phyloP scores from a whole-genome alignment of 1,140 invertebrate species.

The Sycophila sp. region DNA sequence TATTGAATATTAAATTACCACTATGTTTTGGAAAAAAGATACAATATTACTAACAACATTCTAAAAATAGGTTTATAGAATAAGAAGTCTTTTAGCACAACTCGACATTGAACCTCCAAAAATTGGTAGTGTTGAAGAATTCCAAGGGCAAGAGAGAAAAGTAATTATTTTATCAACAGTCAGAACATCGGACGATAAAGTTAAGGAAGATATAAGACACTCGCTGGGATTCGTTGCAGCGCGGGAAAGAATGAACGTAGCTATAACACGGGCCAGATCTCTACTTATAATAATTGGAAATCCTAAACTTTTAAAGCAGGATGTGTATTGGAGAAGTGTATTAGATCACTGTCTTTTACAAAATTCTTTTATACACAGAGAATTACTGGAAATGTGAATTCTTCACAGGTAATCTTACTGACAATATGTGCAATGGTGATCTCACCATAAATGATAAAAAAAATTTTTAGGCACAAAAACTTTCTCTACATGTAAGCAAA shows the following conservation, averaged over 20 bases:
- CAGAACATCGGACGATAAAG: slow-evolving; percentile 68
- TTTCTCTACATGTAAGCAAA: too few relatives aligned
- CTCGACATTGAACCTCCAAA: slow-evolving; percentile 78
- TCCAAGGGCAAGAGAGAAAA: slow-evolving; percentile 91
- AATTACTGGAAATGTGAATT: too few relatives aligned
- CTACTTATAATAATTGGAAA: slow-evolving; percentile 86
- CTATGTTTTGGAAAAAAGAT: neutral
- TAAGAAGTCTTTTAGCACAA: slow-evolving; percentile 74
- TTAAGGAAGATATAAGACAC: slow-evolving; percentile 69
- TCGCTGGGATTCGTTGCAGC: slow-evolving; percentile 80
- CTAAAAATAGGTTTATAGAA: slow-evolving; percentile 76
- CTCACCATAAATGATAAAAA: too few relatives aligned
- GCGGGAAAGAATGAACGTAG: slow-evolving; percentile 86
- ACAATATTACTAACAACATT: neutral
- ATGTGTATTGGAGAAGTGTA: slow-evolving; percentile 77
- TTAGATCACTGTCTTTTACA: slow-evolving; percentile 69
- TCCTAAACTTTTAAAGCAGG: slow-evolving; percentile 76
- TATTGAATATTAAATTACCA: slow-evolving; percentile 1
- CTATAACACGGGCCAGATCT: slow-evolving; percentile 83
- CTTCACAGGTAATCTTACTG: too few relatives aligned
- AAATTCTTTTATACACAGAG: too few relatives aligned
- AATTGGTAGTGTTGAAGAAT: slow-evolving; percentile 94
- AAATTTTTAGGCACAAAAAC: too few relatives aligned
- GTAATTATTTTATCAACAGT: slow-evolving; percentile 91
- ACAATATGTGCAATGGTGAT: too few relatives aligned